Conservation (phyloP, 2,797 vertebrate species). For the Bovichtus diacanthus region DNA sequence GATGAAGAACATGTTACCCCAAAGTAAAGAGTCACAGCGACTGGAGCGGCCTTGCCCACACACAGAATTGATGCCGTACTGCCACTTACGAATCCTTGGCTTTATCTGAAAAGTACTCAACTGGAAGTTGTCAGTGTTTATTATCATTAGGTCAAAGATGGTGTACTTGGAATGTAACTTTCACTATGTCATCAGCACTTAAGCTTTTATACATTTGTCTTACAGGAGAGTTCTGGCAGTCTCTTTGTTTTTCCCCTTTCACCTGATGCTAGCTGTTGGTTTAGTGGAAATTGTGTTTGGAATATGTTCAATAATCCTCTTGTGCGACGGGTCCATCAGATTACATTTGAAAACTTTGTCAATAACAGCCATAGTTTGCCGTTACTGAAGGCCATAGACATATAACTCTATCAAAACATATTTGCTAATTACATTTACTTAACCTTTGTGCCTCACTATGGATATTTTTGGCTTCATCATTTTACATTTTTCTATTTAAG, state of each 20-base stretch:
- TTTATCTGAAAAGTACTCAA: slow-evolving; percentile 23
- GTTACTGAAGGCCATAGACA: not conserved
- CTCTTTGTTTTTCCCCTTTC: slow-evolving; percentile 15
- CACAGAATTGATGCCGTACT: not conserved
- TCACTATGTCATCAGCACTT: slow-evolving; percentile 33
- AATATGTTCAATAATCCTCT: not conserved
- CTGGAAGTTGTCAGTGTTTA: slow-evolving; percentile 26
- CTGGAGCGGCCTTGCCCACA: not conserved
- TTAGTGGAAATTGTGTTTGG: not conserved
- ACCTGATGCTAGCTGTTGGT: not conserved
- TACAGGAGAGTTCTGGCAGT: not conserved
- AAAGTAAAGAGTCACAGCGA: slow-evolving; percentile 18
- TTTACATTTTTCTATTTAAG: no score
- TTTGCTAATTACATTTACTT: not conserved
- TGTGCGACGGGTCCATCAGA: no score
- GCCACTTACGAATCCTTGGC: slow-evolving; percentile 24
- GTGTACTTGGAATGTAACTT: slow-evolving; percentile 31
- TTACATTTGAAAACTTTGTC: not conserved
- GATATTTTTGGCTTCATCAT: no score
- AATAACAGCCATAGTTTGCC: not conserved
- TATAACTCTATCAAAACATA: not conserved
- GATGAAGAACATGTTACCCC: slow-evolving; percentile 13
- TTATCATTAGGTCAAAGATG: slow-evolving; percentile 15
- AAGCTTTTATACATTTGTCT: not conserved
- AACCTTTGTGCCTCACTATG: no score